These are phyloP conservation scores for Clostera curtula DNA, from an alignment of 2,888 invertebrate species.

Conservation along the genomic window DNA sequence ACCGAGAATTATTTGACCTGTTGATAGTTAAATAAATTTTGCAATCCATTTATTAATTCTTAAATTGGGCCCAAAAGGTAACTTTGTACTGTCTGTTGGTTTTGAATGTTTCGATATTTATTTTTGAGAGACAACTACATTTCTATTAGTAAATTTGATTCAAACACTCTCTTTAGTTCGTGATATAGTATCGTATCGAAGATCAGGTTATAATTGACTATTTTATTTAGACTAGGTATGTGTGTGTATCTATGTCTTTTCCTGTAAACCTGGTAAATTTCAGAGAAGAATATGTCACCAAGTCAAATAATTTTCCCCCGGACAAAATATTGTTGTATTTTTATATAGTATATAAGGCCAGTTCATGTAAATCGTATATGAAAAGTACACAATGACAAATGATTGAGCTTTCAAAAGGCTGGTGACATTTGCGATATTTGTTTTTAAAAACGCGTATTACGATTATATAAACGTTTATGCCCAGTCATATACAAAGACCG, in stretches of 20 bases:
- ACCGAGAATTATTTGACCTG: conserved; percentile 34
- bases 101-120: too few relatives aligned
- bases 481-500: conserved; percentile 5
- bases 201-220: too few relatives aligned
- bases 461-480: conserved; percentile 8
- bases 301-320: conserved; percentile 35
- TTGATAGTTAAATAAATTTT: conserved; percentile 6
- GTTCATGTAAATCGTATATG: conserved; percentile 41
- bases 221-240: too few relatives aligned
- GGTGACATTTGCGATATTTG: conserved; percentile 18
- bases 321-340: conserved; percentile 63
- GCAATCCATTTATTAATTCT: background rate
- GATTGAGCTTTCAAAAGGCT: conserved; percentile 33
- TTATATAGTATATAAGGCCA: conserved; percentile 61
- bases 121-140: too few relatives aligned
- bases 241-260: too few relatives aligned
- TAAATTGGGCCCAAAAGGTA: too few relatives aligned
- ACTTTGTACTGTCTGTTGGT: too few relatives aligned
- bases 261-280: too few relatives aligned
- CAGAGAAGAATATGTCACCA: too few relatives aligned
- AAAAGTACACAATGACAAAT: conserved; percentile 25
- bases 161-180: too few relatives aligned
- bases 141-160: too few relatives aligned
- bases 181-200: too few relatives aligned
- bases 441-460: background rate